Conservation (phyloP, 2,113 vertebrate species). For the Dasypus novemcinctus region DNA sequence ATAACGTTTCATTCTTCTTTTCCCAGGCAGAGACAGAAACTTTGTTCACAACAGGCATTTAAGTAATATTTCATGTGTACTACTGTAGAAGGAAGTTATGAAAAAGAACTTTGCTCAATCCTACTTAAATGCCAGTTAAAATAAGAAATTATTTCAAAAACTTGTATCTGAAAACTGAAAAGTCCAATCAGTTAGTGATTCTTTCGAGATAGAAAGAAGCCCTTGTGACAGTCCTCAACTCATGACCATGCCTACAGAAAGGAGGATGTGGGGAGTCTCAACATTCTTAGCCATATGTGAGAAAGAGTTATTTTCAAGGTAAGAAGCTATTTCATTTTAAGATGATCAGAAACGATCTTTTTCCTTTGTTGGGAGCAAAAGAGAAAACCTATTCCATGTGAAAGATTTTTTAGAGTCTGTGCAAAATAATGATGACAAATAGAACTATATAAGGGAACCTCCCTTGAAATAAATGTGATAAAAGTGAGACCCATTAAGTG, state of each 20-base stretch:
- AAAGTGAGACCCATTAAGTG: slow-evolving; percentile 53
- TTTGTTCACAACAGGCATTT: background rate
- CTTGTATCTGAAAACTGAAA: background rate
- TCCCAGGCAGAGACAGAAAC: background rate
- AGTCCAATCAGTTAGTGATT: background rate
- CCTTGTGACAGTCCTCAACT: background rate
- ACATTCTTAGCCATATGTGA: background rate
- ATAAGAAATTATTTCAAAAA: background rate
- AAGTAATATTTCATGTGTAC: background rate
- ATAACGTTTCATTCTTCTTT: background rate
- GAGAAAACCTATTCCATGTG: slow-evolving; percentile 33
- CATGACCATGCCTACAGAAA: fast-evolving
- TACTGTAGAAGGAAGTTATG: background rate
- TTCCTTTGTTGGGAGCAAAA: slow-evolving; percentile 6
- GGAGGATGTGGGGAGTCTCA: background rate
- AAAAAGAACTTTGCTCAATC: background rate
- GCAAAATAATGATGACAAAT: slow-evolving; percentile 34
- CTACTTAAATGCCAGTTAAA: background rate
- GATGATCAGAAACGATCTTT: background rate
- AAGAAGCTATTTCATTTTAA: background rate
- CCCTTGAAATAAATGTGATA: slow-evolving; percentile 22
- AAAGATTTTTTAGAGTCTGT: slow-evolving; percentile 35
- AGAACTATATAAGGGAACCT: slow-evolving; percentile 31
- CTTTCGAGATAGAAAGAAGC: background rate
- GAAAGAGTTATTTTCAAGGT: background rate